phyloP scores from a whole-genome alignment of 2,113 vertebrate species.

The Blennius ocellaris region DNA sequence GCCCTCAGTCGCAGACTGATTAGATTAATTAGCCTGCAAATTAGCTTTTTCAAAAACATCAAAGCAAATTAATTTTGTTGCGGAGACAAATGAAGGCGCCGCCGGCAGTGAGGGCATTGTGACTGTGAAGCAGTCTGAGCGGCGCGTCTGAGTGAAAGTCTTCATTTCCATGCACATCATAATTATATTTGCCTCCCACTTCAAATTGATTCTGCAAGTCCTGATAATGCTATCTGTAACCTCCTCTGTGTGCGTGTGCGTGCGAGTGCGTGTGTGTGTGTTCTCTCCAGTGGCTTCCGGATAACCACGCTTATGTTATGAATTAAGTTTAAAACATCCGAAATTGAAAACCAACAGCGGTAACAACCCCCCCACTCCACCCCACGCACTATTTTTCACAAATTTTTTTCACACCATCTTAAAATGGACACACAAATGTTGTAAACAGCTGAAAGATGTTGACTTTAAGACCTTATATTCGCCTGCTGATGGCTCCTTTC shows the following conservation, averaged over 20 bases:
- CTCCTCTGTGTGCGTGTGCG: neutral
- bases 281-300: neutral
- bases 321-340: too few relatives aligned
- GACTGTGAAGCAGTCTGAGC: conserved; percentile 22
- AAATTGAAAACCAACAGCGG: too few relatives aligned
- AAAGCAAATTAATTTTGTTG: conserved; percentile 72
- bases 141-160: conserved; percentile 36
- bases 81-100: conserved; percentile 66
- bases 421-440: too few relatives aligned
- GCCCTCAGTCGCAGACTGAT: conserved; percentile 52
- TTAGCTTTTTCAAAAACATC: conserved; percentile 77
- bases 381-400: too few relatives aligned
- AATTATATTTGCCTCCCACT: conserved; percentile 58
- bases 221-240: conserved; percentile 45
- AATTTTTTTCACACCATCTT: too few relatives aligned
- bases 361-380: too few relatives aligned
- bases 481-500: too few relatives aligned
- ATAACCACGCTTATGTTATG: too few relatives aligned
- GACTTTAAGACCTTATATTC: too few relatives aligned
- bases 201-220: conserved; percentile 59
- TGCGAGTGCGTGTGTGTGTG: too few relatives aligned
- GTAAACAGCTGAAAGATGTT: too few relatives aligned
- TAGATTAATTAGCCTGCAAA: conserved; percentile 77
- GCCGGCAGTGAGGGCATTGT: conserved; percentile 29
- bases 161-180: conserved; percentile 61